A percentile compares a stretch with the other conserved stretches of the same genome.
These are phyloP conservation scores for Myotis myotis DNA, from an alignment of 2,797 vertebrate species.

Conservation along the genomic window DNA sequence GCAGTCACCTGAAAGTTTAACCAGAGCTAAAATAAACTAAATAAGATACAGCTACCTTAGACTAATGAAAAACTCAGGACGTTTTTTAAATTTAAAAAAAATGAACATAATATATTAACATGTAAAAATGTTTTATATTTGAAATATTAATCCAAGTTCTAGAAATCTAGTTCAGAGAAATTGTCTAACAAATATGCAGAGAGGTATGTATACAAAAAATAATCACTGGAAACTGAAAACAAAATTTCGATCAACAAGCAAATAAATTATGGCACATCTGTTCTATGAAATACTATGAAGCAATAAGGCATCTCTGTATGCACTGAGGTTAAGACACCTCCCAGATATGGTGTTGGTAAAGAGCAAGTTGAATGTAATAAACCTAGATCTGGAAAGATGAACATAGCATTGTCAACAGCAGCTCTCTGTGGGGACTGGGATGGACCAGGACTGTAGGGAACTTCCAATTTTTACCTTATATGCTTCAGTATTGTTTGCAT, in stretches of 20 bases:
- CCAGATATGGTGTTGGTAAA: not conserved
- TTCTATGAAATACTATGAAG: not conserved
- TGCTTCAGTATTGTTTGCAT: not conserved
- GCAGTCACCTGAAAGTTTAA: not conserved
- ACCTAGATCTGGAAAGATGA: not conserved
- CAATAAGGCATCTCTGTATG: not conserved
- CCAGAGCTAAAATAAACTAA: not conserved
- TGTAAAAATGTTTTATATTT: not conserved
- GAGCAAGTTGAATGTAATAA: not conserved
- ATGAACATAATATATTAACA: not conserved
- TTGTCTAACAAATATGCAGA: not conserved
- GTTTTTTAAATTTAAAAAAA: not conserved
- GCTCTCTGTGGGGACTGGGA: not conserved
- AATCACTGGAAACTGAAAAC: slow-evolving; percentile 12
- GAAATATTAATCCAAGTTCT: slow-evolving; percentile 15
- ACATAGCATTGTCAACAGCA: not conserved
- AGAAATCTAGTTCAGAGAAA: slow-evolving; percentile 11
- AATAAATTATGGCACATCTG: not conserved
- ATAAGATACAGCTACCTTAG: not conserved
- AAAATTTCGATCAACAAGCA: not conserved
- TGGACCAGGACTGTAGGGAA: not conserved
- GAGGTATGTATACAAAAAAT: not conserved
- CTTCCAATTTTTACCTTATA: not conserved
- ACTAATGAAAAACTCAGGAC: not conserved
- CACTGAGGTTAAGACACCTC: slow-evolving; percentile 8